A percentile compares a stretch with the other conserved stretches of the same genome.
phyloP scores from a whole-genome alignment of 2,888 invertebrate genomes.

The Thereva unica region DNA sequence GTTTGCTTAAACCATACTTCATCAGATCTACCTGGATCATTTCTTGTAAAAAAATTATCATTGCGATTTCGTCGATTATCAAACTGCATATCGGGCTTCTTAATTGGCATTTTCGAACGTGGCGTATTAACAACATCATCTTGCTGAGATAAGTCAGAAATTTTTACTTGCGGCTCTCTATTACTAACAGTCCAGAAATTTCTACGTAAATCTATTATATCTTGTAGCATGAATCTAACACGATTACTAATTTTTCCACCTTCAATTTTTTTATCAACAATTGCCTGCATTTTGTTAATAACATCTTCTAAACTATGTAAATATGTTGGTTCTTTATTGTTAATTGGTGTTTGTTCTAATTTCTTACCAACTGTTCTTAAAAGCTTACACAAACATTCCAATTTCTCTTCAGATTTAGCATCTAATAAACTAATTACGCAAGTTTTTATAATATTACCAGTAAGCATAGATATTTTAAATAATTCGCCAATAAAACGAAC shows the following conservation, averaged over 20 bases:
- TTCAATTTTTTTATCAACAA: constrained; percentile 63
- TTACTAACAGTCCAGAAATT: constrained; percentile 83
- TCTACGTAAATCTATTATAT: constrained; percentile 80
- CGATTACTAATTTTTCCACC: constrained; percentile 54
- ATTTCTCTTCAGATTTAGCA: constrained; percentile 78
- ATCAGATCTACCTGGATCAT: constrained; percentile 43
- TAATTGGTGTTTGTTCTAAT: constrained; percentile 62
- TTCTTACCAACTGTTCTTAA: constrained; percentile 85
- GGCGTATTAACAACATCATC: too few species aligned
- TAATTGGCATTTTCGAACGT: too few species aligned
- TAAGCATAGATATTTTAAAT: constrained; percentile 84
- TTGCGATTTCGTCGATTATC: not conserved
- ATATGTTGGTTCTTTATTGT: constrained; percentile 48
- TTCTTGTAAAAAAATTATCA: not conserved
- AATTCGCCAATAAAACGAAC: constrained; percentile 82
- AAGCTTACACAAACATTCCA: constrained; percentile 89
- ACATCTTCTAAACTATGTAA: constrained; percentile 60
- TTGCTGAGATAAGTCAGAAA: not conserved
- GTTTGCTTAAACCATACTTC: constrained; percentile 57
- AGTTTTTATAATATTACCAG: constrained; percentile 78
- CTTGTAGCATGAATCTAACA: constrained; percentile 73
- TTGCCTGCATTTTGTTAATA: constrained; percentile 71
- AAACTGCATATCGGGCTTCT: too few species aligned
- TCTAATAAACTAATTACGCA: constrained; percentile 76
- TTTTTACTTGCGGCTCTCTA: constrained; percentile 59